Conservation (phyloP, 2,888 invertebrate species). For the Xestia sexstrigata region DNA sequence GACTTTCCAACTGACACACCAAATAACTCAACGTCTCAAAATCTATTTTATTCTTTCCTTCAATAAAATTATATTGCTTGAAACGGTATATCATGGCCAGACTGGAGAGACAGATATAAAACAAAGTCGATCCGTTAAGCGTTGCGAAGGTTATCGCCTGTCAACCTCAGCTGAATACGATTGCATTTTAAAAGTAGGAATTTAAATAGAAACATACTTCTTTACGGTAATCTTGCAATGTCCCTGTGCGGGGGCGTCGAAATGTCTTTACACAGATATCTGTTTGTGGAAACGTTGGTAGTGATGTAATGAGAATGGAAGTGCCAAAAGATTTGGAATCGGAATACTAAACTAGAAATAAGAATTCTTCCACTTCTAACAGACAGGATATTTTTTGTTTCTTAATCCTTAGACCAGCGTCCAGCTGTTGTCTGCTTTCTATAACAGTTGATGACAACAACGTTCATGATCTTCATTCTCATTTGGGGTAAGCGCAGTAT, state of each 20-base stretch:
- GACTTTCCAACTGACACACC: not conserved
- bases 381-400: not conserved
- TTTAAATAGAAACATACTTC: constrained; percentile 86
- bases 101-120: constrained; percentile 44
- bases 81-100: constrained; percentile 42
- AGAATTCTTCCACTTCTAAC: not conserved
- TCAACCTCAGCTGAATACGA: constrained; percentile 78
- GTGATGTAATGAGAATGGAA: constrained; percentile 44
- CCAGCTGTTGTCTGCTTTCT: not conserved
- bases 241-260: constrained; percentile 77
- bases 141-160: constrained; percentile 74
- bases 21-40: constrained; percentile 27
- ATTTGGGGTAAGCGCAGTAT: too few relatives aligned
- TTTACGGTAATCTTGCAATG: constrained; percentile 80
- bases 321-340: not conserved
- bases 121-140: constrained; percentile 61
- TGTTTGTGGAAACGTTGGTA: constrained; percentile 70
- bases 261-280: constrained; percentile 76
- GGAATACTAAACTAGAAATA: not conserved
- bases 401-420: not conserved
- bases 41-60: constrained; percentile 12
- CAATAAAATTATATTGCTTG: constrained; percentile 43
- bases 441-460: not conserved
- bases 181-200: constrained; percentile 73
- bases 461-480: too few relatives aligned